phyloP scores from a whole-genome alignment of 2,113 vertebrate genomes.

The Oryzias melastigma region DNA sequence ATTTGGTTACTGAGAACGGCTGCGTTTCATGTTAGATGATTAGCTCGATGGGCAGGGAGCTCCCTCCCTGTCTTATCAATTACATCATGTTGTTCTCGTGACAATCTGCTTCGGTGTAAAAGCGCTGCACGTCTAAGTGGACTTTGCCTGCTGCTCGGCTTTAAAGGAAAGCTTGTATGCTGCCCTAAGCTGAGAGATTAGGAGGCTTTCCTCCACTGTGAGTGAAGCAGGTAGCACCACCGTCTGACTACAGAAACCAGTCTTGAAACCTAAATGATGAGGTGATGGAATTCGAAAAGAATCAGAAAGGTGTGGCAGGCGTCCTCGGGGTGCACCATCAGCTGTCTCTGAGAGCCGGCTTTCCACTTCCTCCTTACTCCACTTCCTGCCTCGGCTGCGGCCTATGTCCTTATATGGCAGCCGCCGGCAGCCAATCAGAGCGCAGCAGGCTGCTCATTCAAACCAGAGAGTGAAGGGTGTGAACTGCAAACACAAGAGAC shows the following conservation, averaged over 20 bases:
- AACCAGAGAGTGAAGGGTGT: conserved; percentile 64
- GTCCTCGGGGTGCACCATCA: conserved; percentile 45
- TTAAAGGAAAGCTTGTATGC: conserved; percentile 35
- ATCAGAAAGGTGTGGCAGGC: conserved; percentile 49
- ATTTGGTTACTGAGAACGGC: no score
- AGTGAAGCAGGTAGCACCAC: conserved; percentile 3
- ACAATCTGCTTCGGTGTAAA: conserved; percentile 24
- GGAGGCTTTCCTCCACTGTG: conserved; percentile 31
- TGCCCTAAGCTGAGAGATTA: conserved; percentile 53
- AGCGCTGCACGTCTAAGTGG: conserved; percentile 21
- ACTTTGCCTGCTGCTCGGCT: conserved; percentile 44
- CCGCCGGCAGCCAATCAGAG: conserved; percentile 54
- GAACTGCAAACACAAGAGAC: conserved; percentile 63
- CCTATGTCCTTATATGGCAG: conserved; percentile 74
- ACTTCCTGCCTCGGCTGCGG: conserved; percentile 69
- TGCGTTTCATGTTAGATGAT: not conserved
- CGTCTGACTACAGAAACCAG: not conserved
- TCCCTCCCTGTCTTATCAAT: conserved; percentile 14
- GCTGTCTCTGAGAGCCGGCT: conserved; percentile 47
- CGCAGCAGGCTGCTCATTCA: conserved; percentile 61
- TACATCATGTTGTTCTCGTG: conserved; percentile 32
- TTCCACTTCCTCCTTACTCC: conserved; percentile 65
- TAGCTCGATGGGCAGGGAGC: not conserved
- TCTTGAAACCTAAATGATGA: not conserved
- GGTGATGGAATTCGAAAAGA: not conserved